Evolutionary conservation across 2,888 invertebrate species (phyloP).

Genomic region (Pristionchus exspectatus): DNA sequence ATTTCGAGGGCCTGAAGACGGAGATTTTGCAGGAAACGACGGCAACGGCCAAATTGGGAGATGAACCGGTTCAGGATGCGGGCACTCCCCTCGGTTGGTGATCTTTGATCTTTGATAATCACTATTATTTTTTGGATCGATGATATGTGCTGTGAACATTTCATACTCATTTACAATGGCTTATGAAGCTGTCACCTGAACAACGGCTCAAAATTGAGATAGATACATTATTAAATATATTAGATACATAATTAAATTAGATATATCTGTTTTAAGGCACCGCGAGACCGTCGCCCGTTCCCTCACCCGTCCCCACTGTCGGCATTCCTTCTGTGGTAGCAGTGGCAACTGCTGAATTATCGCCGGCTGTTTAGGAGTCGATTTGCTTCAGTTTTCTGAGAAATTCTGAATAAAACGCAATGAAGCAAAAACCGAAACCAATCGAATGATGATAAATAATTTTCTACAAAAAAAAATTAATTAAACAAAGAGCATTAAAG

Average conservation of each 20-base stretch:
- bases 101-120: too few relatives aligned
- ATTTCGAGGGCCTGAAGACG: not conserved
- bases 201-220: too few relatives aligned
- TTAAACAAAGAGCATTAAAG: too few relatives aligned
- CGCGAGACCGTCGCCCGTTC: not conserved
- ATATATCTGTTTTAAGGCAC: too few relatives aligned
- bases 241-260: too few relatives aligned
- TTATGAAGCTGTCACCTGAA: too few relatives aligned
- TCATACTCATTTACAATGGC: too few relatives aligned
- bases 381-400: not conserved
- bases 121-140: too few relatives aligned
- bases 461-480: not conserved
- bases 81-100: not conserved
- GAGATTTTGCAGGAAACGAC: not conserved
- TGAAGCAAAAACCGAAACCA: conserved; percentile 16
- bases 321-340: not conserved
- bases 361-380: not conserved
- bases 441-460: conserved; percentile 15
- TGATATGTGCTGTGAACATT: too few relatives aligned
- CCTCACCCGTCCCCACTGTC: not conserved
- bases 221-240: too few relatives aligned
- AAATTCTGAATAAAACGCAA: not conserved
- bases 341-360: not conserved
- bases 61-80: not conserved
- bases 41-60: not conserved